Evolutionary conservation across 2,113 vertebrate species (phyloP).

Genomic region (Dendropsophus ebraccatus): DNA sequence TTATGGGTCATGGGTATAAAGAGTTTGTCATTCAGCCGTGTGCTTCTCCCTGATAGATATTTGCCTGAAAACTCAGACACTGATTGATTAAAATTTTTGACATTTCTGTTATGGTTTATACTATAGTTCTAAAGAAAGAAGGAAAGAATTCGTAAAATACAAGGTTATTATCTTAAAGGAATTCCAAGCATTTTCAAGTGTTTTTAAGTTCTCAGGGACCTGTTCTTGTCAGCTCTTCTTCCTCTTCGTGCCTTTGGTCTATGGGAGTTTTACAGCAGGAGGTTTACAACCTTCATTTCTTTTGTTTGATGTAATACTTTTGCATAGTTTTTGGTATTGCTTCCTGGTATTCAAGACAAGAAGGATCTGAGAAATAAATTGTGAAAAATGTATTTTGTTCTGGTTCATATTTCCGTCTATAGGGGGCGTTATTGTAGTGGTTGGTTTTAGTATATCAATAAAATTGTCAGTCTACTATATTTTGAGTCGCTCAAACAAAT

Average conservation of each 20-base stretch:
- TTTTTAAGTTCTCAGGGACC: not conserved
- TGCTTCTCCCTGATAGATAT: too few relatives aligned
- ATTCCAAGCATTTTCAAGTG: conserved; percentile 2
- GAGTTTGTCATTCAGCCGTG: too few relatives aligned
- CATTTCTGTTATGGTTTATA: not conserved
- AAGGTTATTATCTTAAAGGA: not conserved
- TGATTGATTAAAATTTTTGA: too few relatives aligned
- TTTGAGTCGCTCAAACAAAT: too few relatives aligned
- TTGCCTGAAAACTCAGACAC: too few relatives aligned
- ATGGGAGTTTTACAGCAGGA: not conserved
- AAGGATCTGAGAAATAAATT: not conserved
- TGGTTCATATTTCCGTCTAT: not conserved
- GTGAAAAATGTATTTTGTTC: not conserved
- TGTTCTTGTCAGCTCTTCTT: not conserved
- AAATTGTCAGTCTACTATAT: too few relatives aligned
- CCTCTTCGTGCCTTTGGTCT: not conserved
- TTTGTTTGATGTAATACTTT: not conserved
- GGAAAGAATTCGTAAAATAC: not conserved
- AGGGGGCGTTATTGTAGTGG: not conserved
- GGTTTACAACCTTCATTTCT: not conserved
- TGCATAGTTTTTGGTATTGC: too few relatives aligned
- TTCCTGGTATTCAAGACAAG: too few relatives aligned
- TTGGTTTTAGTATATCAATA: too few relatives aligned
- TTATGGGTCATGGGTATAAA: too few relatives aligned
- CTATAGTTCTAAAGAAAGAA: not conserved